Percentiles rank a stretch among this genome's conserved stretches.
phyloP scores from a whole-genome alignment of 1,140 invertebrate genomes.

The Drosophila repleta region DNA sequence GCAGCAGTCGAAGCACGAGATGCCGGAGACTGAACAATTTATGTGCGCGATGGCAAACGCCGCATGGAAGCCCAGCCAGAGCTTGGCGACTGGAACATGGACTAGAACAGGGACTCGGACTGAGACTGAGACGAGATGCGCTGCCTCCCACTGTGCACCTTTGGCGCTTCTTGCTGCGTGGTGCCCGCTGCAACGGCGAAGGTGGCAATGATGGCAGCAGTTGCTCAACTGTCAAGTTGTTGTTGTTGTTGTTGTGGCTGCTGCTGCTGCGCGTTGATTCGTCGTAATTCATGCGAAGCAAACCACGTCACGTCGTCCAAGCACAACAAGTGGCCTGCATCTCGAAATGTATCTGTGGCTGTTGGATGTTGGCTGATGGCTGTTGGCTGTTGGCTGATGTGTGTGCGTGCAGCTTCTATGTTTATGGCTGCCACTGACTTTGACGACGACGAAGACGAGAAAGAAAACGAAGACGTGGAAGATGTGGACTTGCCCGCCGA shows the following conservation, averaged over 20 bases:
- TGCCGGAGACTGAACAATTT: slow-evolving; percentile 18
- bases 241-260: slow-evolving; percentile 38
- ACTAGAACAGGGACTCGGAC: slow-evolving; percentile 2
- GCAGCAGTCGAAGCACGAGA: neutral
- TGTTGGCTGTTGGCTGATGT: slow-evolving; percentile 44
- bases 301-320: slow-evolving; percentile 34
- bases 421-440: slow-evolving; percentile 70
- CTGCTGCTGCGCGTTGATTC: slow-evolving; percentile 65
- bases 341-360: slow-evolving; percentile 33
- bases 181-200: slow-evolving; percentile 21
- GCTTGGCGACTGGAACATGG: neutral
- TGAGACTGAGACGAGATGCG: slow-evolving; percentile 42
- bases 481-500: slow-evolving; percentile 9
- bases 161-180: slow-evolving; percentile 53
- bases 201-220: slow-evolving; percentile 75
- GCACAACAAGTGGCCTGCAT: slow-evolving; percentile 51
- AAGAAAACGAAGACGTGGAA: slow-evolving; percentile 40
- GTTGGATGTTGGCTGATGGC: slow-evolving; percentile 35
- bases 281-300: slow-evolving; percentile 68
- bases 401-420: slow-evolving; percentile 64
- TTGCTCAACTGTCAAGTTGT: slow-evolving; percentile 68
- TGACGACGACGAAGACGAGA: slow-evolving; percentile 28
- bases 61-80: slow-evolving; percentile 21
- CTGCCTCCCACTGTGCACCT: slow-evolving; percentile 65
- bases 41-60: slow-evolving; percentile 33